Evolutionary conservation across 2,113 vertebrate genomes (phyloP), one percentile per base, ranked within the genome.

Genomic region (Amphilophus citrinellus): DNA sequence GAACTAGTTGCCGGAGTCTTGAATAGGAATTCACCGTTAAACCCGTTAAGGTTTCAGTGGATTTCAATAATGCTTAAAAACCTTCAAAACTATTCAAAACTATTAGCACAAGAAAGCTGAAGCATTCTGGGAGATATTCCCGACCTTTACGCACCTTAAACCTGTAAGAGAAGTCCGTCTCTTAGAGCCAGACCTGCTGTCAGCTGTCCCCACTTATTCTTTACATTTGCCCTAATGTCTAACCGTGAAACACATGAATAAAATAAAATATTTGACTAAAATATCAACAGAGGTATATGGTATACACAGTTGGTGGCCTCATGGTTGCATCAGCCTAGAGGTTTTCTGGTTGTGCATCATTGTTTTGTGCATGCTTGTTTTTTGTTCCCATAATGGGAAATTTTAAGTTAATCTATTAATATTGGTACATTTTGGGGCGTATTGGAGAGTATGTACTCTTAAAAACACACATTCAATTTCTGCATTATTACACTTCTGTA

Each of bases 151-250:
- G 80, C 86, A 89, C 80, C 84, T 81, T 81, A 47, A 56, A 92
- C 83, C 86, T 79, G 76, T 39, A 87, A 93, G 89, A 86, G 75
- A 78, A 75, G 61, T 30, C 47, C 79, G 85, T 88, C 73, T 82
- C 80, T 83, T 83, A 85, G 62, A 77, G 62, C 62, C 82, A 81
- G 86, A 83, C 77, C 17, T 22, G n/a, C 58, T 68, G 68, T 77
- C 71, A 42, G 60, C 85, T 44, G 50, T 94, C 93, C 91, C 91
- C 68, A 95, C 94, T 96, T 95, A 95, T 88, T 86, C 84, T 87
- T 81, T 61, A 85, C 90, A 89, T 94, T 95, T 91, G 84, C 91
- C 91, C 88, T 78, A 60, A 87, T 88, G 88, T 93, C 87, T 76
- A 84, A 80, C 59, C 83, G 87, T 93, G 85, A 90, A 57, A 91